Evolutionary conservation across 2,113 vertebrate species (phyloP), one percentile per base, ranked within the genome.

Genomic region (Pygoscelis adeliae): DNA sequence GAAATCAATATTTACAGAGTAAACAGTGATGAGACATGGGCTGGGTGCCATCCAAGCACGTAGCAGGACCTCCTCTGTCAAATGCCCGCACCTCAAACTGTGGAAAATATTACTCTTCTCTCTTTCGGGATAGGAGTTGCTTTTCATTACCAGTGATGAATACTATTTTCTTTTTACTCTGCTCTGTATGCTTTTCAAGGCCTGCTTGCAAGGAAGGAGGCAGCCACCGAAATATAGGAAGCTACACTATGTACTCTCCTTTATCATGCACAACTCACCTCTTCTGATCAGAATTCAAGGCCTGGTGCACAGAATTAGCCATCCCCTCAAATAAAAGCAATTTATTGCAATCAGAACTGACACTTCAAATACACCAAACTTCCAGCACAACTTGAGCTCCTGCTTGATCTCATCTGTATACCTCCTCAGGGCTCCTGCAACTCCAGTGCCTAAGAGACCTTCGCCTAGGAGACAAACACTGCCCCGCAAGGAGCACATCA

Each of bases 1-100:
- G 83, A 97, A 93, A 96, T 84, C 65, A 87, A 8, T 89, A 91
- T 96, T 97, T 92, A 91, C 83, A 90, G 52, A 71, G 69, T 66
- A 83, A 93, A 83, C 86, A 91, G 94, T 2, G 40, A 52, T 66
- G 92, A 78, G 65, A 72, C 2, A 1, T 21, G 44, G 80, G 80
- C 56, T 95, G 96, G 72, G 76, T 92, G 77, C 72, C 86, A 94
- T 95, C 90, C 76, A 87, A 89, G 69, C 90, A 79, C 2, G 5
- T 61, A 97, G 89, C 86, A 95, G 77, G 76, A 84, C 44, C 67
- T 82, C 83, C 71, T 93, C 80, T 4, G 3, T 80, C 0, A 2
- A 89, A 53, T 78, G 56, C 50, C 67, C 1, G 0, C 66, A 87
- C 55, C 83, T 81, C 32, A 40, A 34, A 53, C 18, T 42, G 20